These are phyloP conservation scores for Drosophila recens DNA, from an alignment of 2,888 invertebrate genomes.

Conservation along the genomic window DNA sequence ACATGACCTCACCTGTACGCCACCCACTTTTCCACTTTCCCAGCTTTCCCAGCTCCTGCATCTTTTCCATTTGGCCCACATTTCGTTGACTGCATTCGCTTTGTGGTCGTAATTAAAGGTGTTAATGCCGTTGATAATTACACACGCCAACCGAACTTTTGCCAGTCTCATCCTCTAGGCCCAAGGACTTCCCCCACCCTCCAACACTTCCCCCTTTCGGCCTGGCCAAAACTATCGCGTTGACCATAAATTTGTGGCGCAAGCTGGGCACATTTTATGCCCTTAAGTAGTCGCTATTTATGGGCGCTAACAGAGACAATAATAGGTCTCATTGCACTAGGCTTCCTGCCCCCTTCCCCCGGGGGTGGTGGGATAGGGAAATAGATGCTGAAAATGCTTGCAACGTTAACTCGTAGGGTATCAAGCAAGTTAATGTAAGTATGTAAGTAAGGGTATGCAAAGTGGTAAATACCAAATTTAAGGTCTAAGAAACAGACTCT, in stretches of 20 bases:
- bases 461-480: too few relatives aligned
- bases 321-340: constrained; percentile 30
- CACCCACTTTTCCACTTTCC: constrained; percentile 9
- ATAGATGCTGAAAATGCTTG: neutral
- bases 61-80: constrained; percentile 61
- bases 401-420: neutral
- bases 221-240: constrained; percentile 52
- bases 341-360: constrained; percentile 24
- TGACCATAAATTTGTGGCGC: constrained; percentile 66
- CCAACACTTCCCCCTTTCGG: neutral
- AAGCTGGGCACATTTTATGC: constrained; percentile 63
- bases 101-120: constrained; percentile 74
- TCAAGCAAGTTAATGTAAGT: neutral
- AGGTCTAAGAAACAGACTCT: too few relatives aligned
- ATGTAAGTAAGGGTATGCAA: too few relatives aligned
- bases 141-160: constrained; percentile 47
- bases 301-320: constrained; percentile 39
- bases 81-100: constrained; percentile 47
- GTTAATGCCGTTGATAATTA: constrained; percentile 79
- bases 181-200: constrained; percentile 20
- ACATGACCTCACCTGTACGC: constrained; percentile 6
- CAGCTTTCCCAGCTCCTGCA: neutral
- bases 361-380: neutral
- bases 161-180: constrained; percentile 9
- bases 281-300: constrained; percentile 64